Percentiles rank a stretch among this genome's conserved stretches.
Conservation (phyloP, 2,113 vertebrate genomes). For the Lota lota region DNA sequence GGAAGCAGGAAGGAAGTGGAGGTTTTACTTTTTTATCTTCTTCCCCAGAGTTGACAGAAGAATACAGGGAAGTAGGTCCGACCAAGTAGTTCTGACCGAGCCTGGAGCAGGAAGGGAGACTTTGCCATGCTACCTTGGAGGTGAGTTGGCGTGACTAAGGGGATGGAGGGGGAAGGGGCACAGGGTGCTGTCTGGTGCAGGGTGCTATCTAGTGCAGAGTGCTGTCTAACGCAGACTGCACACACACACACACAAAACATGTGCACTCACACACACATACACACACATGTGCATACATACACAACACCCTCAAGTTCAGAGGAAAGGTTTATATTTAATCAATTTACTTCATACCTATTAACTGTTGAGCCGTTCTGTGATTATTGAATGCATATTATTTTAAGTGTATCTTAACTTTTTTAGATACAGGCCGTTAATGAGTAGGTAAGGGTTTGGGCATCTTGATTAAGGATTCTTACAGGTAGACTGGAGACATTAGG, state of each 20-base stretch:
- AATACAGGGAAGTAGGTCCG: constrained; percentile 67
- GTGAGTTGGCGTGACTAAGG: constrained; percentile 38
- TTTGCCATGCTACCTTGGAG: constrained; percentile 53
- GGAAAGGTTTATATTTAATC: too few relatives aligned
- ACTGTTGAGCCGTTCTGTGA: too few relatives aligned
- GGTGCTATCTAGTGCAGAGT: constrained; percentile 1
- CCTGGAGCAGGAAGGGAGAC: constrained; percentile 60
- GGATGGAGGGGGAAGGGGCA: background rate
- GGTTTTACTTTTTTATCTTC: constrained; percentile 31
- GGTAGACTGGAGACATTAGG: too few relatives aligned
- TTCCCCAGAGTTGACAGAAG: constrained; percentile 73
- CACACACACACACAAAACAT: background rate
- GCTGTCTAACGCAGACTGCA: too few relatives aligned
- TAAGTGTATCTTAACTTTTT: too few relatives aligned
- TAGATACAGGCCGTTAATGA: too few relatives aligned
- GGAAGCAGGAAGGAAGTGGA: constrained; percentile 71
- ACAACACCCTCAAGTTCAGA: background rate
- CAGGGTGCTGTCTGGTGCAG: background rate
- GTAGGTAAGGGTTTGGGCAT: too few relatives aligned
- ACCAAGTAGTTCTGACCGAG: constrained; percentile 63
- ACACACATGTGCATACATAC: background rate
- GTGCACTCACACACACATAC: background rate
- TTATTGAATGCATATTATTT: too few relatives aligned
- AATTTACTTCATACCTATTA: too few relatives aligned
- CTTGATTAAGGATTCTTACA: too few relatives aligned